Evolutionary conservation across 1,140 invertebrate species (phyloP).

Genomic region (Eriosoma lanigerum): DNA sequence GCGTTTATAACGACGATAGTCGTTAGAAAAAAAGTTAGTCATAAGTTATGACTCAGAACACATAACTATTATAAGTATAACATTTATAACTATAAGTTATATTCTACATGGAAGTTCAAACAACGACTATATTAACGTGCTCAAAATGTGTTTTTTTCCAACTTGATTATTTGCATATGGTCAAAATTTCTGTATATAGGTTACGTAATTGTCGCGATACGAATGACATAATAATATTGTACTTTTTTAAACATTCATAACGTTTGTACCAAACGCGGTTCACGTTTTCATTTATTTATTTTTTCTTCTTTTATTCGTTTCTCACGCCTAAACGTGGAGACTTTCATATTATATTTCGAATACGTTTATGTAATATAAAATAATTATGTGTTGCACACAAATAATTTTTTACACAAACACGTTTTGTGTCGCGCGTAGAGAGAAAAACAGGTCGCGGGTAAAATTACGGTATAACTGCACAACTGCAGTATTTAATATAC

Average conservation of each 20-base stretch:
- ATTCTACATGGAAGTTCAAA: no score
- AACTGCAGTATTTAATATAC: no score
- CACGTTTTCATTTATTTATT: conserved; percentile 36
- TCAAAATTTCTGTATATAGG: not conserved
- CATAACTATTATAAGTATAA: no score
- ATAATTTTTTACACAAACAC: conserved; percentile 19
- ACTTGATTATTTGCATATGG: no score
- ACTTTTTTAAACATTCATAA: conserved; percentile 13
- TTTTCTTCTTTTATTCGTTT: conserved; percentile 30
- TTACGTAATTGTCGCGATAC: not conserved
- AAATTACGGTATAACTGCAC: not conserved
- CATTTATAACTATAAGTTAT: no score
- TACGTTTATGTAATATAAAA: conserved; percentile 14
- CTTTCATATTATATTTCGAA: not conserved
- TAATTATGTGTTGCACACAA: not conserved
- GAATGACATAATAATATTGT: not conserved
- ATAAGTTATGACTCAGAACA: no score
- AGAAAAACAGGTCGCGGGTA: conserved; percentile 19
- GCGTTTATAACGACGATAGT: no score
- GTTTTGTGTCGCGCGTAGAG: conserved; percentile 14
- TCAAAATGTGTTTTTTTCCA: no score
- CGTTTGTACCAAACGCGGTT: not conserved
- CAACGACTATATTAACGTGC: no score
- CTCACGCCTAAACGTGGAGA: conserved; percentile 25
- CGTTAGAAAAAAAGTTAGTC: no score